phyloP scores from a whole-genome alignment of 2,113 vertebrate genomes.

The Etia nguti region DNA sequence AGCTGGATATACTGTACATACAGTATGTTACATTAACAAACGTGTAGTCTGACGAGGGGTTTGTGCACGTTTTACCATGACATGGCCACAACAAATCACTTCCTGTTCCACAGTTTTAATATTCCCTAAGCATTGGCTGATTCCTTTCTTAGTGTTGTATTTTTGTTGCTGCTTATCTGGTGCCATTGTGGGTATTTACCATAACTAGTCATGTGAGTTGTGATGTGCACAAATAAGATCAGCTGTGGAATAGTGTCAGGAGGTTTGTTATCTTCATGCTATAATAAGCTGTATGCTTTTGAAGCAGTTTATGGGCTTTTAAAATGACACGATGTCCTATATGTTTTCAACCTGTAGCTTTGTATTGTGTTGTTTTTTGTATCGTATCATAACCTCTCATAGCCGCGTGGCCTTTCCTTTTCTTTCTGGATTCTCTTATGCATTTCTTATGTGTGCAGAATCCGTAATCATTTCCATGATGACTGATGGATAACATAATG shows the following conservation, averaged over 20 bases:
- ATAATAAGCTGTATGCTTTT: background rate
- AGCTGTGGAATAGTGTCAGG: background rate
- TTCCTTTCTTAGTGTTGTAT: background rate
- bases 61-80: background rate
- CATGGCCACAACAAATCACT: background rate
- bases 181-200: fast-evolving
- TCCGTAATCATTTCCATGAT: background rate
- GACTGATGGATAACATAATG: background rate
- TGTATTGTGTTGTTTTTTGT: background rate
- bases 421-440: background rate
- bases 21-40: background rate
- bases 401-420: fast-evolving
- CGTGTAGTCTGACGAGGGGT: background rate
- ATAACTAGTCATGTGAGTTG: background rate
- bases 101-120: background rate
- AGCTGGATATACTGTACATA: fast-evolving
- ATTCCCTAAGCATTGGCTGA: background rate
- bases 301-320: background rate
- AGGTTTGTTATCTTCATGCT: background rate
- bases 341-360: background rate
- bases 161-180: background rate
- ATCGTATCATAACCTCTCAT: too few species aligned
- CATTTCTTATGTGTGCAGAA: background rate
- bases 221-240: background rate
- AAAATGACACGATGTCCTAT: background rate